A percentile compares a stretch with the other conserved stretches of the same genome.
phyloP scores from a whole-genome alignment of 2,797 vertebrate species.

The Muscicapa striata region DNA sequence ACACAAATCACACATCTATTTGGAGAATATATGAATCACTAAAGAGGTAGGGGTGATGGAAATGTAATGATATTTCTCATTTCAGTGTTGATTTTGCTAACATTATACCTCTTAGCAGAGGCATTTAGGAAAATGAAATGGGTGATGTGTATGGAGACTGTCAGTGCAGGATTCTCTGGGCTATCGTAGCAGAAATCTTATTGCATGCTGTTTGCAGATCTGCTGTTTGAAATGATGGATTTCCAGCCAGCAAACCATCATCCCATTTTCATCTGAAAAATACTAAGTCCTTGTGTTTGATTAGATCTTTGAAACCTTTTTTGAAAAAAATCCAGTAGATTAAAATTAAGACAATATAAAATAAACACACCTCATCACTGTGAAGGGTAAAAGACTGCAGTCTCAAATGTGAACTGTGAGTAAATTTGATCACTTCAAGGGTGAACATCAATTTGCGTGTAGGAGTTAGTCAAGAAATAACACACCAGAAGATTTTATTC shows the following conservation, averaged over 20 bases:
- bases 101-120: background rate
- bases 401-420: background rate
- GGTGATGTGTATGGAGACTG: background rate
- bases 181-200: background rate
- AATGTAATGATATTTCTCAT: background rate
- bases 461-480: background rate
- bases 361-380: background rate
- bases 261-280: background rate
- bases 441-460: background rate
- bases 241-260: background rate
- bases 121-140: background rate
- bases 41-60: background rate
- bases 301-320: background rate
- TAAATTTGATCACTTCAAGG: background rate
- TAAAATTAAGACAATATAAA: background rate
- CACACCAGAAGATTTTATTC: background rate
- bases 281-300: background rate
- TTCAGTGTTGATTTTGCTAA: constrained; percentile 6
- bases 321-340: background rate
- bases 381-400: background rate
- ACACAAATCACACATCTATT: background rate
- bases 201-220: background rate
- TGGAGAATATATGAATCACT: background rate
- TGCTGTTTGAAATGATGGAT: background rate
- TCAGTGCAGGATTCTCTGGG: background rate